Evolutionary conservation across 2,113 vertebrate genomes (phyloP).

Genomic region (Sceloporus undulatus): DNA sequence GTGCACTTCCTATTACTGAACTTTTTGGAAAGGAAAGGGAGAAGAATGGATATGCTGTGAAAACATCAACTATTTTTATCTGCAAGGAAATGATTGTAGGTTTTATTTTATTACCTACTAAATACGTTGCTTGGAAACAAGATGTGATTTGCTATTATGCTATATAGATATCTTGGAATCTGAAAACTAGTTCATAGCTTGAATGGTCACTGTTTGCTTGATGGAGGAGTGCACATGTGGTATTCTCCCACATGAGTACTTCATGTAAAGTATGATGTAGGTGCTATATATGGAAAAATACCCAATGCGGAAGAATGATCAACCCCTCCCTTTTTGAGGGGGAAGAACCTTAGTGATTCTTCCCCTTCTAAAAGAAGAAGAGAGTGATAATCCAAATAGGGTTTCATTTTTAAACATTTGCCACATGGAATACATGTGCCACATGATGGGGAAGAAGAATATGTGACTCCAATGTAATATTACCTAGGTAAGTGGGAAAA

Average conservation of each 20-base stretch:
- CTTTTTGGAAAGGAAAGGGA: constrained; percentile 24
- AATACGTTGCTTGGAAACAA: constrained; percentile 30
- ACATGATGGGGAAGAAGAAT: background rate
- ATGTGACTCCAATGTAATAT: background rate
- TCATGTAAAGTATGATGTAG: background rate
- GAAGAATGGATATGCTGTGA: constrained; percentile 59
- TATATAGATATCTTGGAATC: constrained; percentile 13
- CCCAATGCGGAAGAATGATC: background rate
- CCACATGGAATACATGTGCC: background rate
- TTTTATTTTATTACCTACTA: background rate
- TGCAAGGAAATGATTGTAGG: constrained; percentile 12
- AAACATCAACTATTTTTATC: background rate
- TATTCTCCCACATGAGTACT: background rate
- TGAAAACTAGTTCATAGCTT: background rate
- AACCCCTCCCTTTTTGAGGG: too few species aligned
- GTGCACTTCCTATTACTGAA: constrained; percentile 12
- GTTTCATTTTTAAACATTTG: background rate
- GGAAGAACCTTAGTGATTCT: too few species aligned
- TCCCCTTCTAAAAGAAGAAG: background rate
- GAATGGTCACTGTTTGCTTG: background rate
- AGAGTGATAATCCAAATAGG: background rate
- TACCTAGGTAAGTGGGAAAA: constrained; percentile 10
- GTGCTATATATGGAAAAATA: background rate
- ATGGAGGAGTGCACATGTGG: background rate
- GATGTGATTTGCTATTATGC: constrained; percentile 16